Percentiles rank a stretch among this genome's conserved stretches.
phyloP scores from a whole-genome alignment of 2,888 invertebrate genomes.

The Nymphalis c-album region DNA sequence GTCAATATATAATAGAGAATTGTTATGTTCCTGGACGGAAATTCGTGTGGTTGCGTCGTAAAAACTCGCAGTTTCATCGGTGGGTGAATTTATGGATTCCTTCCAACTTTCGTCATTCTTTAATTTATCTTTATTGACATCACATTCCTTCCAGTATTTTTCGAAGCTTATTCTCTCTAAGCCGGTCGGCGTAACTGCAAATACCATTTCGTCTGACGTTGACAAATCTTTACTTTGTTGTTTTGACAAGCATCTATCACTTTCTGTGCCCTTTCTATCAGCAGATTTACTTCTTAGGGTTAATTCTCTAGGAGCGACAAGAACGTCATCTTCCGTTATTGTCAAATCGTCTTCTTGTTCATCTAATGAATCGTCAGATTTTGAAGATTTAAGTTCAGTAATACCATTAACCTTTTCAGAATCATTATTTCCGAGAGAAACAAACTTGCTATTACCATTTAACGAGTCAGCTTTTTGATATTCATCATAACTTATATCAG shows the following conservation, averaged over 20 bases:
- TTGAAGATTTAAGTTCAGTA: conserved; percentile 60
- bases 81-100: conserved; percentile 67
- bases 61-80: conserved; percentile 57
- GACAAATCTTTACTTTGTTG: conserved; percentile 78
- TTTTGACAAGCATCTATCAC: conserved; percentile 63
- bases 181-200: conserved; percentile 77
- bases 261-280: conserved; percentile 51
- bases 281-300: conserved; percentile 63
- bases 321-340: conserved; percentile 73
- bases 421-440: conserved; percentile 44
- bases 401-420: conserved; percentile 59
- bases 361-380: conserved; percentile 72
- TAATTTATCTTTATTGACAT: conserved; percentile 58
- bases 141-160: conserved; percentile 73
- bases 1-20: conserved; percentile 71
- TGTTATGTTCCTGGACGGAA: conserved; percentile 69
- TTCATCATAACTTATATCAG: conserved; percentile 73
- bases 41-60: conserved; percentile 62
- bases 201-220: conserved; percentile 79
- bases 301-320: conserved; percentile 66
- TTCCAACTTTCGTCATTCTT: conserved; percentile 75
- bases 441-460: conserved; percentile 41
- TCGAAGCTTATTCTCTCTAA: conserved; percentile 78
- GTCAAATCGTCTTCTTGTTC: conserved; percentile 77
- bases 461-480: conserved; percentile 50